phyloP scores from a whole-genome alignment of 2,797 vertebrate species.

The Danio albolineatus region DNA sequence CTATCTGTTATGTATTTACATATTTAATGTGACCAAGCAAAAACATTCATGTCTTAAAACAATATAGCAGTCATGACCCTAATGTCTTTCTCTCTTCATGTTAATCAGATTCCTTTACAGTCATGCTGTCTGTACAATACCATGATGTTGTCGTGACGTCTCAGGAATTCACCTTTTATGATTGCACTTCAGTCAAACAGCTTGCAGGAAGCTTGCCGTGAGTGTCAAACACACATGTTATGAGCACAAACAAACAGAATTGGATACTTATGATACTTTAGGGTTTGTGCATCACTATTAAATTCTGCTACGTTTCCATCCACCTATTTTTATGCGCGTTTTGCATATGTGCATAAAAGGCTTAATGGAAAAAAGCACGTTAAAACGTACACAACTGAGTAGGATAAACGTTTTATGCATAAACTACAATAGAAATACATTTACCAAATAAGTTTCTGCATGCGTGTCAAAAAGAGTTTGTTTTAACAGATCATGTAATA shows the following conservation, averaged over 20 bases:
- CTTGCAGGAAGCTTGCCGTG: slow-evolving; percentile 89
- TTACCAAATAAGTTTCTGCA: too few species aligned
- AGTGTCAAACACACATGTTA: slow-evolving; percentile 70
- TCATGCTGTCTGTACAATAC: slow-evolving; percentile 87
- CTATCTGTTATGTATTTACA: not conserved
- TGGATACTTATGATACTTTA: not conserved
- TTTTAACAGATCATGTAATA: too few species aligned
- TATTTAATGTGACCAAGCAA: not conserved
- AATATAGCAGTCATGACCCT: not conserved
- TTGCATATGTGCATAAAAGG: too few species aligned
- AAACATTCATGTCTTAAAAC: not conserved
- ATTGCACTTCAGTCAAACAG: slow-evolving; percentile 89
- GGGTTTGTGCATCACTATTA: not conserved
- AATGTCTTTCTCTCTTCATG: slow-evolving; percentile 25
- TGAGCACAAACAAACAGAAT: slow-evolving; percentile 1
- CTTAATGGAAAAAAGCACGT: too few species aligned
- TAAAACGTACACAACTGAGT: too few species aligned
- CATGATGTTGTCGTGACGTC: slow-evolving; percentile 82
- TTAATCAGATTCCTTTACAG: slow-evolving; percentile 86
- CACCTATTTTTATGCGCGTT: too few species aligned
- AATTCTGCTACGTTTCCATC: too few species aligned
- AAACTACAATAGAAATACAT: too few species aligned
- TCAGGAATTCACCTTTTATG: slow-evolving; percentile 89
- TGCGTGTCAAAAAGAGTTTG: too few species aligned
- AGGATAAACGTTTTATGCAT: too few species aligned